Base-by-base conservation (phyloP, 2,113 vertebrate species). In the Gracilinanus agilis region DNA sequence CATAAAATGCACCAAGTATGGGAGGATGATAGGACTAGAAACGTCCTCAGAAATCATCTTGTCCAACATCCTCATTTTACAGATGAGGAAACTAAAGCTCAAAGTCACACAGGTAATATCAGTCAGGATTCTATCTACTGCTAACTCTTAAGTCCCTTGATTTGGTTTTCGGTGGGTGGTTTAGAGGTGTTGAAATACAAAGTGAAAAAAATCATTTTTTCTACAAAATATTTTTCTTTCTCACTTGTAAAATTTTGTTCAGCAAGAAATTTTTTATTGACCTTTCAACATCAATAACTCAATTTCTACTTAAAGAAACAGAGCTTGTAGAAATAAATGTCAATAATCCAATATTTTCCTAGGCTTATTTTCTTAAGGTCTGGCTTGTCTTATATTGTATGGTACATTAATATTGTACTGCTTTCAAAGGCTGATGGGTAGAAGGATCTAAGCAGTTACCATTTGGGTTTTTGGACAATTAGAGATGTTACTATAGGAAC, bases 231-330 rank as follows among this genome's bases (percentile, higher is more conserved):
- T 40, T 90, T 90, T 92, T n/a, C 21, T 55, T 67, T 24, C 23
- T 55, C 5, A 83, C 0, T 54, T 75, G 61, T 9, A 93, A 83
- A 95, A 89, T 90, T 92, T 91, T 91, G 29, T 55, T 90, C 21
- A 95, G 95, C 16, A 93, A 67, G 29, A 95, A 55, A 93, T n/a
- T 44, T 16, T 67, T 88, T 95, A 24, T 19, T 89, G 55, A 67
- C 12, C 83, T 93, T 90, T 88, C 49, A 90, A 61, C 23, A 88
- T 21, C 11, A 90, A 92, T 92, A 95, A 95, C 95, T 5, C 23
- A 94, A 93, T 91, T 96, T 96, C 54, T 61, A 94, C 90, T 89
- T 92, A 44, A 3, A 90, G 95, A 97, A 95, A 95, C 7, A 23
- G 93, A 2, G 53, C n/a, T 95, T 53, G 16, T 44, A 90, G 90